These are phyloP conservation scores for Sebastes wilsoni DNA, from an alignment of 2,797 vertebrate species.

Conservation along the genomic window DNA sequence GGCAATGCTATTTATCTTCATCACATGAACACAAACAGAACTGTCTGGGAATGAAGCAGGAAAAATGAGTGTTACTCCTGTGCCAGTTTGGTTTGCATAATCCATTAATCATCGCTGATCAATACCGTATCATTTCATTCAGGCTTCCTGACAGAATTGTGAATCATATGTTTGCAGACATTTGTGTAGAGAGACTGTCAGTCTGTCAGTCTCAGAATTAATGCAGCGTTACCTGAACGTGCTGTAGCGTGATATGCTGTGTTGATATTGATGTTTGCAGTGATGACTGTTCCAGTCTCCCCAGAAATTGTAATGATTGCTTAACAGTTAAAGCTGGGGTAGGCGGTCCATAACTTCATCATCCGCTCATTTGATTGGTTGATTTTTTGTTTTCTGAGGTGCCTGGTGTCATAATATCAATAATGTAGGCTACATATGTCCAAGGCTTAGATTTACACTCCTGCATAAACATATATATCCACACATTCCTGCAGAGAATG, in stretches of 20 bases:
- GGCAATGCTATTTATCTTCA: slow-evolving; percentile 51
- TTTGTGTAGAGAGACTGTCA: background rate
- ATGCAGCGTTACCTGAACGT: slow-evolving; percentile 3
- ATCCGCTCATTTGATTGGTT: no score
- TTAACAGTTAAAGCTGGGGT: background rate
- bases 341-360: background rate
- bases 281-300: background rate
- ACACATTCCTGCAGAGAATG: background rate
- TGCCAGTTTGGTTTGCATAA: slow-evolving; percentile 39
- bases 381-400: no score
- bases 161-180: slow-evolving; percentile 15
- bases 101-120: slow-evolving; percentile 49
- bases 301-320: background rate
- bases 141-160: slow-evolving; percentile 10
- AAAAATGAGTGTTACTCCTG: slow-evolving; percentile 33
- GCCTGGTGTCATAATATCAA: no score
- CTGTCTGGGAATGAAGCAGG: slow-evolving; percentile 28
- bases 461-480: no score
- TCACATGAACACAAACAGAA: slow-evolving; percentile 22
- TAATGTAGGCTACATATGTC: no score
- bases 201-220: background rate
- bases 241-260: background rate
- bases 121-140: slow-evolving; percentile 22
- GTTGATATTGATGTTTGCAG: background rate
- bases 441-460: no score